Evolutionary conservation across 2,113 vertebrate species (phyloP).

Genomic region (Stegostoma tigrinum): DNA sequence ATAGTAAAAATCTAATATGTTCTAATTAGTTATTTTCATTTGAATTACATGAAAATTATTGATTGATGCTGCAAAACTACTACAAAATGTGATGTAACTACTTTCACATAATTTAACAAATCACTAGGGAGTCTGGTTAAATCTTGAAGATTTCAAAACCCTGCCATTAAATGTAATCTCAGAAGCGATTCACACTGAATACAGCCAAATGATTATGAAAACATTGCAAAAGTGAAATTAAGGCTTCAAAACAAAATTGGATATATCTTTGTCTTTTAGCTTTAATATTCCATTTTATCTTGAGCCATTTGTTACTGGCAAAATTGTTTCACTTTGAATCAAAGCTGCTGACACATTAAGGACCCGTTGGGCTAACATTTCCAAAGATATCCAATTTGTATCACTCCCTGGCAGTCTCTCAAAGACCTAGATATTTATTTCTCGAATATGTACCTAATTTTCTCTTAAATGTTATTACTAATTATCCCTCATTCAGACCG

Average conservation of each 20-base stretch:
- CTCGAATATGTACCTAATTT: no score
- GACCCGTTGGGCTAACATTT: no score
- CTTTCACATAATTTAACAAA: neutral
- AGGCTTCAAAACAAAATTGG: neutral
- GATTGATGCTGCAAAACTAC: neutral
- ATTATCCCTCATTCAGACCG: no score
- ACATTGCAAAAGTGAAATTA: neutral
- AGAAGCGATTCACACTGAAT: neutral
- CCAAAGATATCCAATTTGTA: no score
- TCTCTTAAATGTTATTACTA: no score
- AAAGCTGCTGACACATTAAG: no score
- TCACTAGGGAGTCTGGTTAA: neutral
- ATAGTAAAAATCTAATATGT: neutral
- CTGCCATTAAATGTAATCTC: neutral
- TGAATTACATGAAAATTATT: neutral
- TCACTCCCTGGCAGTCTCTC: no score
- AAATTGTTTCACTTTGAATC: neutral
- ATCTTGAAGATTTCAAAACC: neutral
- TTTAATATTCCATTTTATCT: neutral
- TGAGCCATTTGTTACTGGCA: no score
- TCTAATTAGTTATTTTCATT: neutral
- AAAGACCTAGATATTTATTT: no score
- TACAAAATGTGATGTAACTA: neutral
- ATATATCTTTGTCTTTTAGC: neutral
- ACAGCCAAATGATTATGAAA: neutral